Evolutionary conservation across 1,140 invertebrate genomes (phyloP).

Genomic region (Apis dorsata): DNA sequence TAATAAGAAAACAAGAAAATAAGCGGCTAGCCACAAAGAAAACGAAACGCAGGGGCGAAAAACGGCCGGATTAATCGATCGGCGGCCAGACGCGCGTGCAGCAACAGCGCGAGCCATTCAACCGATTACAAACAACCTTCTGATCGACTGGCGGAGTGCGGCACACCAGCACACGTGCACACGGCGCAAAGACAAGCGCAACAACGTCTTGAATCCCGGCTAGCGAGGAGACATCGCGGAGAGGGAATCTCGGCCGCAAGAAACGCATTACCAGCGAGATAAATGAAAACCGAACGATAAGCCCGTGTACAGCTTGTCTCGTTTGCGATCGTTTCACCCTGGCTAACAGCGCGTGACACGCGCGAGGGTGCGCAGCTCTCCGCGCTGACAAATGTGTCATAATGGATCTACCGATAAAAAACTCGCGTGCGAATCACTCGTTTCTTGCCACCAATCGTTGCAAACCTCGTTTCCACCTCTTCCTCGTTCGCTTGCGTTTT

Average conservation of each 20-base stretch:
- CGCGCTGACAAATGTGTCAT: slow-evolving; percentile 9
- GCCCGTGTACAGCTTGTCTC: neutral
- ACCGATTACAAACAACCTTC: slow-evolving; percentile 23
- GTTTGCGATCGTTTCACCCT: neutral
- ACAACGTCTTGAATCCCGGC: slow-evolving; percentile 1
- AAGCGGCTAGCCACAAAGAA: neutral
- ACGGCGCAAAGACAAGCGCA: slow-evolving; percentile 15
- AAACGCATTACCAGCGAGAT: slow-evolving; percentile 58
- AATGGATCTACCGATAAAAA: slow-evolving; percentile 23
- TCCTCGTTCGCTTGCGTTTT: neutral
- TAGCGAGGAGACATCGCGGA: slow-evolving; percentile 6
- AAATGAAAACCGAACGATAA: slow-evolving; percentile 34
- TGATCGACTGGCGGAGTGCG: slow-evolving; percentile 8
- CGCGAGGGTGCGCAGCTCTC: neutral
- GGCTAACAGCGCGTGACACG: neutral
- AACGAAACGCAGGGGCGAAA: neutral
- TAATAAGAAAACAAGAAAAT: neutral
- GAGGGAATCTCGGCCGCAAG: slow-evolving; percentile 33
- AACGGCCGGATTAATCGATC: slow-evolving; percentile 27
- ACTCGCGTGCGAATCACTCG: neutral
- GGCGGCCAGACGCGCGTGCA: neutral
- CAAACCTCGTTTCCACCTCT: neutral
- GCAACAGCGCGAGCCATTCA: slow-evolving; percentile 26
- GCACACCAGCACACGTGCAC: neutral
- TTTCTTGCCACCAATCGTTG: neutral